These are phyloP conservation scores for Macrochelys suwanniensis DNA, from an alignment of 2,797 vertebrate genomes.

Conservation along the genomic window DNA sequence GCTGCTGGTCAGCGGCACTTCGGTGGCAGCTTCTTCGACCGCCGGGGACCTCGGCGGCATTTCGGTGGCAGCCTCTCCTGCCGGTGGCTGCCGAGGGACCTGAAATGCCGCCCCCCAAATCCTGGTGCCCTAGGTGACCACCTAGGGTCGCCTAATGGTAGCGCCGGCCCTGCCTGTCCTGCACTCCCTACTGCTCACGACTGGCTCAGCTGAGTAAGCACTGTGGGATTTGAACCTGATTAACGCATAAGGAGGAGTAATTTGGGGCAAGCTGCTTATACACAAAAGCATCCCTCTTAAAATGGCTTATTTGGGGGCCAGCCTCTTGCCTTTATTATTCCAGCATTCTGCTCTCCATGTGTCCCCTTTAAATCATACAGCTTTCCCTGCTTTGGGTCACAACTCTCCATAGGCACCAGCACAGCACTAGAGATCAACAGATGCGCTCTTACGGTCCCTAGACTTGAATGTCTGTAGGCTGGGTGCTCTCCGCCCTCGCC, in stretches of 20 bases:
- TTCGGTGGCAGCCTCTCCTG: too few relatives aligned
- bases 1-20: too few relatives aligned
- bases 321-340: background rate
- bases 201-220: background rate
- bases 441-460: background rate
- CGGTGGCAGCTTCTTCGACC: too few relatives aligned
- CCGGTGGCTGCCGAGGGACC: too few relatives aligned
- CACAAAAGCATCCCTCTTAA: background rate
- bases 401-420: background rate
- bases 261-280: background rate
- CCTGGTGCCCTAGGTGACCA: too few relatives aligned
- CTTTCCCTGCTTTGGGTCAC: slow-evolving; percentile 21
- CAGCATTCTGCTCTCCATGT: background rate
- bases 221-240: background rate
- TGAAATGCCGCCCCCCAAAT: too few relatives aligned
- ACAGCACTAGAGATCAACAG: background rate
- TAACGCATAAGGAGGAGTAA: background rate
- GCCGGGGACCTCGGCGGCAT: too few relatives aligned
- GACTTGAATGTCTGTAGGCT: background rate
- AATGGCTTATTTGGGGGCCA: background rate
- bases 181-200: rapidly evolving
- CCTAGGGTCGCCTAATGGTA: too few relatives aligned
- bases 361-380: slow-evolving; percentile 1
- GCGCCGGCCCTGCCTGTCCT: background rate
- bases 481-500: background rate